Percentiles rank a stretch among this genome's conserved stretches.
Conservation (phyloP, 2,113 vertebrate genomes). For the Stigmatopora nigra region DNA sequence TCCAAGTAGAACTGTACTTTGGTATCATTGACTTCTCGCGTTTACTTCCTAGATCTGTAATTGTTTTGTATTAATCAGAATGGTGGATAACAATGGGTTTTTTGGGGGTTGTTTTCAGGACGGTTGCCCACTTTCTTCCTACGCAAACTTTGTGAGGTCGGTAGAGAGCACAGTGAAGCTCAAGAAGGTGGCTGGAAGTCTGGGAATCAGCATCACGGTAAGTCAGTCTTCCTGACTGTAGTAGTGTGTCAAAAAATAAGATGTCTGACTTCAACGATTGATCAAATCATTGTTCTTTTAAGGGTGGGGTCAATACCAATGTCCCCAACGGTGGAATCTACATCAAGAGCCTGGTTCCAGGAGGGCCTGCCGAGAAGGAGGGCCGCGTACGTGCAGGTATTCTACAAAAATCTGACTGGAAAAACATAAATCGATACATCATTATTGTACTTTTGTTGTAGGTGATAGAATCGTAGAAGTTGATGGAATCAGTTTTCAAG, state of each 20-base stretch:
- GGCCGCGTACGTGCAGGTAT: constrained; percentile 76
- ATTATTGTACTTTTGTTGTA: constrained; percentile 25
- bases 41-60: no score
- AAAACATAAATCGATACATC: no score
- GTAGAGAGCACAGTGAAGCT: constrained; percentile 73
- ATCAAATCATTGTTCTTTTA: constrained; percentile 9
- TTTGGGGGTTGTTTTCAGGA: constrained; percentile 50
- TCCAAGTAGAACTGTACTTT: no score
- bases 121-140: constrained; percentile 26
- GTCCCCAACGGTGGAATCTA: constrained; percentile 74
- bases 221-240: constrained; percentile 57
- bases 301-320: constrained; percentile 77
- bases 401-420: no score
- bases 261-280: background rate
- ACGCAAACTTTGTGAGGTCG: constrained; percentile 45
- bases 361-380: constrained; percentile 76
- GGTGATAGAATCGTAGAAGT: constrained; percentile 80
- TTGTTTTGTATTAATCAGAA: background rate
- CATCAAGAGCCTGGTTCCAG: constrained; percentile 77
- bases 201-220: constrained; percentile 83
- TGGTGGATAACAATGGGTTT: background rate
- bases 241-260: background rate
- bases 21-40: no score
- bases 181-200: constrained; percentile 74
- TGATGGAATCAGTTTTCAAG: constrained; percentile 70